A percentile compares a stretch with the other conserved stretches of the same genome.
phyloP scores from a whole-genome alignment of 2,113 vertebrate species.

The Ancistrus triradiatus region DNA sequence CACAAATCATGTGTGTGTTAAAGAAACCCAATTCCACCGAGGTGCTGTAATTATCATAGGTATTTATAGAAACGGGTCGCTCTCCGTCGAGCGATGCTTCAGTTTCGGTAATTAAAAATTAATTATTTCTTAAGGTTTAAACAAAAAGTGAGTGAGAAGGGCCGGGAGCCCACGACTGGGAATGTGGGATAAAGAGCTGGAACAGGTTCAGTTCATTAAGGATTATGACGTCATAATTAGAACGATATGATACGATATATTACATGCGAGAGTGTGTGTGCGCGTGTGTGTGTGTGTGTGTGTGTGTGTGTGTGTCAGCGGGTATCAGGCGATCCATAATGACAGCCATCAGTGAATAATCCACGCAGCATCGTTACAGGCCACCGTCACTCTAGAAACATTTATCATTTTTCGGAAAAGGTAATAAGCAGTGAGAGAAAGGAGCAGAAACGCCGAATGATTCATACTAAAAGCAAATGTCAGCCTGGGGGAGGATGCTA shows the following conservation, averaged over 20 bases:
- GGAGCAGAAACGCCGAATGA: conserved; percentile 37
- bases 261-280: too few species aligned
- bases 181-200: conserved; percentile 5
- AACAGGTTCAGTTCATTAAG: conserved; percentile 11
- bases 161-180: not conserved
- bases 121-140: conserved; percentile 54
- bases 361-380: not conserved
- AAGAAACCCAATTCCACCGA: conserved; percentile 58
- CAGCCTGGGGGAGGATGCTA: conserved; percentile 47
- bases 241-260: too few species aligned
- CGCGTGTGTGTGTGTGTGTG: too few species aligned
- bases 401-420: conserved; percentile 22
- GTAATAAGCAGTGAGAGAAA: conserved; percentile 29
- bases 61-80: conserved; percentile 62
- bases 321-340: too few species aligned
- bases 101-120: conserved; percentile 52
- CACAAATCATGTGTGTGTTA: conserved; percentile 35
- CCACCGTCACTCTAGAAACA: not conserved
- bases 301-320: too few species aligned
- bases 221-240: too few species aligned
- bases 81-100: conserved; percentile 50
- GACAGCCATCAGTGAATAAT: not conserved
- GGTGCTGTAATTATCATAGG: conserved; percentile 49
- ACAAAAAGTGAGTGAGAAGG: conserved; percentile 37
- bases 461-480: conserved; percentile 47